These are phyloP conservation scores for Halichoeres trimaculatus DNA, from an alignment of 2,113 vertebrate genomes.

Conservation along the genomic window DNA sequence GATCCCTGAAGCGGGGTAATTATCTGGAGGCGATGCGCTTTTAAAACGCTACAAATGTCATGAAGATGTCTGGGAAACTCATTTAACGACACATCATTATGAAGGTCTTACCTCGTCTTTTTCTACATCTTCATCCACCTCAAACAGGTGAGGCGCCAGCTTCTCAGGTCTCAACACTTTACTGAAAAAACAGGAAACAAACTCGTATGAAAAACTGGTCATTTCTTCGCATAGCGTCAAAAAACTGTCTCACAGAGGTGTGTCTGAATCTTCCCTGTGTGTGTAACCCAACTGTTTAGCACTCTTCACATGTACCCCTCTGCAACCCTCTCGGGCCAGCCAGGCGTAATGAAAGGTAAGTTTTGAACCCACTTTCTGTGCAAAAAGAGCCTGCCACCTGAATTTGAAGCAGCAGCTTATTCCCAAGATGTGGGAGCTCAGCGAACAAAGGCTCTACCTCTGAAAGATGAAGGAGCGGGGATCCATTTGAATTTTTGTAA, in stretches of 20 bases:
- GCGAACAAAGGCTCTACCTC: not conserved
- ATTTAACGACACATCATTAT: not conserved
- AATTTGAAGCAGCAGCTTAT: not conserved
- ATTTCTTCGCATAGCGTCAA: too few species aligned
- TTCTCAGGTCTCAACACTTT: conserved; percentile 91
- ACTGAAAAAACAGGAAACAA: conserved; percentile 78
- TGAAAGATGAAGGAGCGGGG: not conserved
- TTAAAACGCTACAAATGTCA: conserved; percentile 31
- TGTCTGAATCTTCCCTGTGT: too few species aligned
- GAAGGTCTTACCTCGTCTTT: conserved; percentile 91
- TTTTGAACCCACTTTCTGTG: not conserved
- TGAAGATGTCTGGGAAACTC: not conserved
- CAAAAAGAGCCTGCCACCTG: not conserved
- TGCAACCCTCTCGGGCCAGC: not conserved
- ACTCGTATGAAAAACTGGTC: not conserved
- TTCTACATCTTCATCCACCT: conserved; percentile 98
- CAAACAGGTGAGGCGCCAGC: conserved; percentile 92
- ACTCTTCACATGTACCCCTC: not conserved
- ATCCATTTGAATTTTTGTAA: not conserved
- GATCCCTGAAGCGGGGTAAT: conserved; percentile 27
- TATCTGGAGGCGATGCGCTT: conserved; percentile 18
- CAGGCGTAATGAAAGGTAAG: not conserved
- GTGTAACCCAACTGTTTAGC: not conserved
- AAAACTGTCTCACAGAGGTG: not conserved
- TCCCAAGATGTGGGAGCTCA: not conserved